phyloP scores from a whole-genome alignment of 1,140 invertebrate genomes.

The Acromyrmex echinatior region DNA sequence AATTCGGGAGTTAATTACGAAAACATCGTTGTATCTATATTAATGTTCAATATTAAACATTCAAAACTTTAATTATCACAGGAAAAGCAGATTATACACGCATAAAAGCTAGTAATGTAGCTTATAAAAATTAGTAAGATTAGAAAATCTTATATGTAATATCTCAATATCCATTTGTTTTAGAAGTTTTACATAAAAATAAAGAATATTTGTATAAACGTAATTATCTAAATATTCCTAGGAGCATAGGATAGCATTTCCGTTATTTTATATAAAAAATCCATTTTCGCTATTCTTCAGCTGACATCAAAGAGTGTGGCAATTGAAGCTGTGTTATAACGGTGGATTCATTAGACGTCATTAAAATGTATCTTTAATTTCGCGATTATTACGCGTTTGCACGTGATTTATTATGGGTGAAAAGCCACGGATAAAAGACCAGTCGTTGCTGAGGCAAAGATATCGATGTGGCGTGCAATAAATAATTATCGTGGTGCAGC shows the following conservation, averaged over 20 bases:
- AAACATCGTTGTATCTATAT: neutral
- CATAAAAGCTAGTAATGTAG: neutral
- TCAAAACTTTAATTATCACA: neutral
- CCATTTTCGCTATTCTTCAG: neutral
- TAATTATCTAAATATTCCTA: neutral
- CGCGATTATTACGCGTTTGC: constrained; percentile 47
- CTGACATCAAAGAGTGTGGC: neutral
- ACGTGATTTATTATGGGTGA: constrained; percentile 56
- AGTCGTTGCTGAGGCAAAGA: constrained; percentile 38
- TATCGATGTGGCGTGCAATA: constrained; percentile 60
- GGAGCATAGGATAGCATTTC: neutral
- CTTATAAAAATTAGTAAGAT: neutral
- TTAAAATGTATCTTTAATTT: constrained; percentile 53
- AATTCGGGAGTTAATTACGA: neutral
- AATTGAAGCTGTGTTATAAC: constrained; percentile 6
- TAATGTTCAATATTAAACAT: neutral
- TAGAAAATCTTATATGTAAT: neutral
- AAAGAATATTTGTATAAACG: neutral
- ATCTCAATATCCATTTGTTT: neutral
- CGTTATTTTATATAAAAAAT: neutral
- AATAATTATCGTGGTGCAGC: constrained; percentile 58
- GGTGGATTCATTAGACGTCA: constrained; percentile 26
- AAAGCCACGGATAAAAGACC: constrained; percentile 49
- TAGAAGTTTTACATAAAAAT: neutral
- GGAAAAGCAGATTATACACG: neutral